Base-by-base conservation (phyloP, 2,888 invertebrate genomes). In the Andrena praecox region DNA sequence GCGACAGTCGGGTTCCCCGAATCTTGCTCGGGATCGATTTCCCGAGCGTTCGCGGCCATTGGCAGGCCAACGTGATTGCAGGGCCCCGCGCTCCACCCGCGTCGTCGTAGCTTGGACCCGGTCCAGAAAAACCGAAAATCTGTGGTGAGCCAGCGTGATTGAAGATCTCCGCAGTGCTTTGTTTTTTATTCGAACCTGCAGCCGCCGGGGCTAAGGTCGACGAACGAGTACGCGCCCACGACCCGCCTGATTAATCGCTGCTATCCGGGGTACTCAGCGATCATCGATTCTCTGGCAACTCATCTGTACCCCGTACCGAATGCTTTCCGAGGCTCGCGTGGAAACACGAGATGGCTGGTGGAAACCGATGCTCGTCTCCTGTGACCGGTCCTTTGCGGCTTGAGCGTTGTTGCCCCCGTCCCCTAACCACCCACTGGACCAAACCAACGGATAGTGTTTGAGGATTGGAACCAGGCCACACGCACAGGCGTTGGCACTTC, bases 41-140 rank as follows among this genome's bases (percentile, higher is more conserved):
- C 76, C 52, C 12, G 56, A 54, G 29, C n/a, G 73, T 78, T 48
- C 62, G 67, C 82, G 62, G 69, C 82, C 77, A 79, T 82, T 68
- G 75, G 74, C 70, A 68, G 50, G 27, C 54, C 60, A 73, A 69
- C 80, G 85, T 69, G 87, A 87, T 87, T 85, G 81, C 81, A 52
- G 24, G 83, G 73, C 69, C 33, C 50, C 52, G 66, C 56, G 77
- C 77, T 60, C 64, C 63, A 50, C n/a, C 31, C 54, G 31, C 42
- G 52, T 75, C 83, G 70, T 77, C 70, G 42, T 42, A 16, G 75
- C 66, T 87, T 87, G 87, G 87, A 87, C 73, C 81, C 48, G 33
- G 72, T 87, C 87, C 87, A 87, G 87, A 60, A 66, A 50, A 79
- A 71, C 80, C 72, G 77, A 62, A 81, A 87, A 87, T 85, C 85